Conservation (phyloP, 2,888 invertebrate species). For the Brenthis hecate region DNA sequence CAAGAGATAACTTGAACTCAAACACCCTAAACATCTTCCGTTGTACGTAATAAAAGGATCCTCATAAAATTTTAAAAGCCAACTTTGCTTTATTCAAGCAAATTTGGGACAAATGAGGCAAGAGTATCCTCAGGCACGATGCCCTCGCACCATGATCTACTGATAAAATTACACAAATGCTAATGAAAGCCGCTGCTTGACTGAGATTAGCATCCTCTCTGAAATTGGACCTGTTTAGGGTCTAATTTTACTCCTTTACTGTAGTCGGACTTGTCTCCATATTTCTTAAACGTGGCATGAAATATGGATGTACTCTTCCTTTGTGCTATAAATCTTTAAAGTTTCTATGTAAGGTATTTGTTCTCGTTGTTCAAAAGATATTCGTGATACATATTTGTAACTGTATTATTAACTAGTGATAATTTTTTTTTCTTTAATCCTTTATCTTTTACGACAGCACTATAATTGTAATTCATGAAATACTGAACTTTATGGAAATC, state of each 20-base stretch:
- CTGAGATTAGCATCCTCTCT: conserved; percentile 67
- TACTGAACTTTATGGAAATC: neutral
- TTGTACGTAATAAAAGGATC: conserved; percentile 19
- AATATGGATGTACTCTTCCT: conserved; percentile 33
- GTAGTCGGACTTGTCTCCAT: conserved; percentile 21
- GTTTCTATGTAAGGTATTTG: conserved; percentile 2
- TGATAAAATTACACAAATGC: conserved; percentile 76
- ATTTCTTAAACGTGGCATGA: conserved; percentile 28
- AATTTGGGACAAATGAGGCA: conserved; percentile 58
- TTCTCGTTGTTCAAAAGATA: no score
- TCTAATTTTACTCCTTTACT: conserved; percentile 33
- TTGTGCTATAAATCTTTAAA: conserved; percentile 32
- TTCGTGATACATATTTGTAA: conserved; percentile 14
- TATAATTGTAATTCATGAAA: conserved; percentile 1
- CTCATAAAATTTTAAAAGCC: conserved; percentile 32
- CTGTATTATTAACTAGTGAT: conserved; percentile 7
- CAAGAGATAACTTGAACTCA: neutral
- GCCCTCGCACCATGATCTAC: conserved; percentile 48
- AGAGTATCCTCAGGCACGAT: conserved; percentile 42
- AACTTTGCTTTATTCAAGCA: conserved; percentile 31
- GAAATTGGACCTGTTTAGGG: conserved; percentile 64
- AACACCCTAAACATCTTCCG: conserved; percentile 1
- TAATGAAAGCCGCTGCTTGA: conserved; percentile 70
- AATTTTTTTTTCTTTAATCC: neutral
- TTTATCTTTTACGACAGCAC: neutral